Percentiles rank a stretch among this genome's conserved stretches.
These are phyloP conservation scores for Drosophila oshimai DNA, from an alignment of 1,140 invertebrate genomes.

Conservation along the genomic window DNA sequence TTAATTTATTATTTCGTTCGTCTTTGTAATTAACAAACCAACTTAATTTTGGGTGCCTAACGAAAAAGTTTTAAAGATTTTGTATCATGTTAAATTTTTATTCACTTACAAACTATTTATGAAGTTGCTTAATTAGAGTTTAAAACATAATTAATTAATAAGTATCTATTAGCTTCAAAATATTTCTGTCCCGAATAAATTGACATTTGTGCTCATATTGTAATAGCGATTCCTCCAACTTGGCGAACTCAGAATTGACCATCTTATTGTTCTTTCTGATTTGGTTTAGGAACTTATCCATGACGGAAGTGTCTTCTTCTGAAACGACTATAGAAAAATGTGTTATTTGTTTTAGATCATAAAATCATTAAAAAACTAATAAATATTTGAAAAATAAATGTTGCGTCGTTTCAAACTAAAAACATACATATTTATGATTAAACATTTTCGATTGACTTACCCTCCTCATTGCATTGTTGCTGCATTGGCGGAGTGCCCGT, in stretches of 20 bases:
- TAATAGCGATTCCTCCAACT: constrained; percentile 49
- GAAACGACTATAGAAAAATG: neutral
- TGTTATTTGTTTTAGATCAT: no score
- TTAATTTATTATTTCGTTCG: no score
- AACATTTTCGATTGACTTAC: constrained; percentile 1
- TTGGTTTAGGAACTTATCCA: constrained; percentile 47
- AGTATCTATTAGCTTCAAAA: constrained; percentile 25
- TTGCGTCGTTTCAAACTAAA: no score
- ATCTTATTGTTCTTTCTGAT: constrained; percentile 57
- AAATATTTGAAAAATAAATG: no score
- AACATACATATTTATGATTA: neutral
- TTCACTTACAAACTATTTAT: no score
- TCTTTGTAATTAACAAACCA: no score
- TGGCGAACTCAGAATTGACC: constrained; percentile 46
- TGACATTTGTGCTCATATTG: constrained; percentile 67
- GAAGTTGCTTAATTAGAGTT: neutral
- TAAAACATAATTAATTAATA: neutral
- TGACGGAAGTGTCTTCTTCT: constrained; percentile 2
- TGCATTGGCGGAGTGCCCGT: constrained; percentile 5
- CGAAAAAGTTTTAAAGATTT: neutral
- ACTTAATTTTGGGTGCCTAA: no score
- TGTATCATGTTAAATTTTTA: neutral
- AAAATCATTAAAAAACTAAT: no score
- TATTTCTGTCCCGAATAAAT: constrained; percentile 54
- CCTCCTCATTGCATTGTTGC: neutral